Evolutionary conservation across 2,888 invertebrate species (phyloP), one percentile per base, ranked within the genome.

Genomic region (Eupithecia subumbrata): DNA sequence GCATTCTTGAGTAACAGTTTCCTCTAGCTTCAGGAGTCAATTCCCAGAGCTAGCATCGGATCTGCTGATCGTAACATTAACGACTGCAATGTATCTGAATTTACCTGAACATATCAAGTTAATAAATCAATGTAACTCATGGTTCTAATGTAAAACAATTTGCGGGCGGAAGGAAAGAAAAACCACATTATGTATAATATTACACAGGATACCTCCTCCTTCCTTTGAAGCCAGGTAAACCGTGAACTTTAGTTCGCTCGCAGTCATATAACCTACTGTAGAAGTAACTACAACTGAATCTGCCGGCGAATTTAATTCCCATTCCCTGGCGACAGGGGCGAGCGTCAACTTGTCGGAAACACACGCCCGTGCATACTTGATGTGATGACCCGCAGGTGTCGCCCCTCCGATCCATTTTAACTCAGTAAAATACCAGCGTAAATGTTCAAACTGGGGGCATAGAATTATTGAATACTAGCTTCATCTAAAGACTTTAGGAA

Each of bases 351-450:
- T 75, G 68, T 69, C 89, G 90, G 90, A 90, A 89, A 85, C 86
- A 85, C 83, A 79, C 89, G 84, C 84, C 88, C 90, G 87, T 88
- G 88, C 86, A 89, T 88, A 89, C 87, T 87, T 90, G 87, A 91
- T 90, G 87, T 90, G 87, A 90, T 90, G 87, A 84, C 83, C 84
- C 86, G 83, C 82, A 84, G 85, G 85, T 77, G 43, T 64, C 74
- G 64, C 64, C 64, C 64, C 64, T 64, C 18, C 34, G 64, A 11
- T 64, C 64, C 30, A 34, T 64, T 64, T 34, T 34, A 34, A 34
- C 34, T 60, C 5, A 14, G 60, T 60, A 25, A 60, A 60, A 60
- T 25, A 25, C 52, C 22, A 56, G 52, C 22, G 60, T 60, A 1
- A 60, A 60, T 56, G 5, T 60, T 60, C 25, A 25, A 12, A 60